Base-by-base conservation (phyloP, 2,888 invertebrate genomes). In the Zygaena filipendulae region DNA sequence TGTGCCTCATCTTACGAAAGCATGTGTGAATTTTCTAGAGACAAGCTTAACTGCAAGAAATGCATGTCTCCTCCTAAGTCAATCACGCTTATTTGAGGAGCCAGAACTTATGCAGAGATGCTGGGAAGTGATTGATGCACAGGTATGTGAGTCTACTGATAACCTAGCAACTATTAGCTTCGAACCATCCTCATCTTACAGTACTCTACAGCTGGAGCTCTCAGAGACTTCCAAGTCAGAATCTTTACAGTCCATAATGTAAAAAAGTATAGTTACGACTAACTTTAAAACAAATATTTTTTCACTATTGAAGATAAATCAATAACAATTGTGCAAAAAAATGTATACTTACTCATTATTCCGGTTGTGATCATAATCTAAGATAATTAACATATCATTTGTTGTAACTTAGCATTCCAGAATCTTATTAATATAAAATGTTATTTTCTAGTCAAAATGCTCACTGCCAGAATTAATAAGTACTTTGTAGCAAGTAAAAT, bases 41-140 rank as follows among this genome's bases (percentile, higher is more conserved):
- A 94, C 95, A 45, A 95, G 94, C 79, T 84, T 97, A 43, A 96
- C 94, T 45, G 96, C 97, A 47, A 92, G 93, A 77, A 97, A 97
- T 82, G 96, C 96, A 42, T 97, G 97, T 70, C 85, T 97, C 45
- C 86, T 97, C 45, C 84, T 97, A 52, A 95, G 95, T 70, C 97
- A 97, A 72, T 95, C 95, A 41, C 83, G 95, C 47, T 84, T 97
- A 33, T 97, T 97, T 81, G 97, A 97, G 75, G 97, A 97, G 72
- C 93, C 95, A 33, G 96, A 97, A 62, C 83, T 97, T 47, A 96
- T 96, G 95, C 92, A 95, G 71, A 84, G 95, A 47, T 95, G 95
- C 81, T 95, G 95, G 95, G 95, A 95, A 83, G 96, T 97, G 38
- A 96, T 97, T 61, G 97, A 97, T 79, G 97, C 97, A 30, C 92